Evolutionary conservation across 2,113 vertebrate genomes (phyloP).

Genomic region (Campylorhamphus procurvoides): DNA sequence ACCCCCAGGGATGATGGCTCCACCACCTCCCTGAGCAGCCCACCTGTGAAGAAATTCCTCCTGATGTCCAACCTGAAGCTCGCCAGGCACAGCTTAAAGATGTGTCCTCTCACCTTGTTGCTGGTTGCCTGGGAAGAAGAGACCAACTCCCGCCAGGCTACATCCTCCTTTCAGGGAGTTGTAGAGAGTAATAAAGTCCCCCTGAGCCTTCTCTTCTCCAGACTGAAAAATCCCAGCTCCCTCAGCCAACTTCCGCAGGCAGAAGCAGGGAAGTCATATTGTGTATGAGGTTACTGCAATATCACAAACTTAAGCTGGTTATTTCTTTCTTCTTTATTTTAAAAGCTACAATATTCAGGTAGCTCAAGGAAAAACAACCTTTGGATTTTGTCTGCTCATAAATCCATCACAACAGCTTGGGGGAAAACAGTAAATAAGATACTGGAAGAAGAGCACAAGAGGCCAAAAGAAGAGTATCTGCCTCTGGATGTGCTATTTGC

Average conservation of each 20-base stretch:
- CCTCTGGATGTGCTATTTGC: conserved; percentile 43
- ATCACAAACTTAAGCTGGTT: conserved; percentile 4
- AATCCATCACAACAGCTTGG: conserved; percentile 49
- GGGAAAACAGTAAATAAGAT: conserved; percentile 58
- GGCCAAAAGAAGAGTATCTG: conserved; percentile 23
- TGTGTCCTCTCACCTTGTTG: neutral
- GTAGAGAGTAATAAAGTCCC: neutral
- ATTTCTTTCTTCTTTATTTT: conserved; percentile 34
- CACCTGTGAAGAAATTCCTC: neutral
- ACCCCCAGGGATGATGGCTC: neutral
- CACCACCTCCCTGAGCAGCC: neutral
- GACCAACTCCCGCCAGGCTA: too few species aligned
- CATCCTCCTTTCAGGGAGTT: neutral
- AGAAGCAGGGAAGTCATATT: neutral
- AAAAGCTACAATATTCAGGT: conserved; percentile 52
- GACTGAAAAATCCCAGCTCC: neutral
- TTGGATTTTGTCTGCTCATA: conserved; percentile 51
- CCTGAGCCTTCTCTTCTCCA: neutral
- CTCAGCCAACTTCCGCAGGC: neutral
- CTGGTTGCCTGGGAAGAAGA: neutral
- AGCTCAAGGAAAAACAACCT: conserved; percentile 54
- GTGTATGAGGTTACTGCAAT: neutral
- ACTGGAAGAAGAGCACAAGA: conserved; percentile 45
- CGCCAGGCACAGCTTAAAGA: neutral
- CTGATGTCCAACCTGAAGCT: neutral